These are phyloP conservation scores for Ylistrum balloti DNA, from an alignment of 1,140 invertebrate species.

Conservation along the genomic window DNA sequence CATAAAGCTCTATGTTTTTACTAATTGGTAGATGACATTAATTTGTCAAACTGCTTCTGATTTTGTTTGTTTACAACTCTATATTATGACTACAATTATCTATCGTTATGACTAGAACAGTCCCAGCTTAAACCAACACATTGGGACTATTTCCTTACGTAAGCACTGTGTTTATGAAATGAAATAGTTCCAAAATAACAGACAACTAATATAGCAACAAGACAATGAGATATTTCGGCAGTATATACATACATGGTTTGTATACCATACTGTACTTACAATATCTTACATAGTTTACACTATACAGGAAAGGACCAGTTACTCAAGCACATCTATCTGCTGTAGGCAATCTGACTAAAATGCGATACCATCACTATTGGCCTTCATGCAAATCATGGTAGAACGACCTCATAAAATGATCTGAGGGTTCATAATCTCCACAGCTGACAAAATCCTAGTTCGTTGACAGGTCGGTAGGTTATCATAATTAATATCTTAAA, in stretches of 20 bases:
- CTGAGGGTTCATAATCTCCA: background rate
- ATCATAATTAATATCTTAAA: slow-evolving; percentile 30
- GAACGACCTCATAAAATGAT: background rate
- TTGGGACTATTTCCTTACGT: background rate
- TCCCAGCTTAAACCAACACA: background rate
- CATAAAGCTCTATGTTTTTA: too few relatives aligned
- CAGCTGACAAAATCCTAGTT: background rate
- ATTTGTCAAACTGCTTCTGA: too few relatives aligned
- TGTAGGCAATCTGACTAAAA: background rate
- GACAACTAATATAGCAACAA: background rate
- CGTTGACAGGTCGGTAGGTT: background rate
- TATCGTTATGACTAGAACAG: too few relatives aligned
- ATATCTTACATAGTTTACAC: background rate
- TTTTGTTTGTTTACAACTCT: too few relatives aligned
- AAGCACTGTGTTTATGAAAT: too few relatives aligned
- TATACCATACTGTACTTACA: background rate
- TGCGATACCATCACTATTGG: background rate
- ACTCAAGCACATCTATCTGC: background rate
- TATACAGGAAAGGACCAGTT: background rate
- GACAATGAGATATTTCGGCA: background rate
- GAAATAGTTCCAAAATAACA: background rate
- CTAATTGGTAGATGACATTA: too few relatives aligned
- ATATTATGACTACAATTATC: too few relatives aligned
- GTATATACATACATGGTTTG: background rate
- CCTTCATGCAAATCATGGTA: slow-evolving; percentile 7